phyloP scores from a whole-genome alignment of 2,113 vertebrate genomes.

The Channa argus region DNA sequence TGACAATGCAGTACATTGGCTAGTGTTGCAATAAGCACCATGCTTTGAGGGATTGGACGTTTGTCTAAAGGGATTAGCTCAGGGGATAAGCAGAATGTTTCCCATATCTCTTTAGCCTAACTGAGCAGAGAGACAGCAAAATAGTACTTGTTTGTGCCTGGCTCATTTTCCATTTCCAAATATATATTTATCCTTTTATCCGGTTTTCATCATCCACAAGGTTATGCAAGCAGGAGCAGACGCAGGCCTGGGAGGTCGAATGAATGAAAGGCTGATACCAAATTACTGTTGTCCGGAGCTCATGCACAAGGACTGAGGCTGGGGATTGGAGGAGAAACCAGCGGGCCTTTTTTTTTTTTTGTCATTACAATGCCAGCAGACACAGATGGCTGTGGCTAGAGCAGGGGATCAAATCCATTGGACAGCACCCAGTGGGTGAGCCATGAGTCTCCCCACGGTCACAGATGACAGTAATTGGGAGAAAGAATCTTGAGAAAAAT shows the following conservation, averaged over 20 bases:
- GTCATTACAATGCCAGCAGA: slow-evolving; percentile 71
- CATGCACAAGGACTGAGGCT: slow-evolving; percentile 31
- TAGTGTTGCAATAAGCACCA: slow-evolving; percentile 54
- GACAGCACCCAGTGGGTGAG: slow-evolving; percentile 74
- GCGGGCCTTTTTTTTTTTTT: slow-evolving; percentile 48
- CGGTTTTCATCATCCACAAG: slow-evolving; percentile 65
- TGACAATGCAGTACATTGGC: slow-evolving; percentile 37
- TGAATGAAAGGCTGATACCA: slow-evolving; percentile 48
- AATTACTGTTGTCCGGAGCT: slow-evolving; percentile 61
- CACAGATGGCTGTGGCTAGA: slow-evolving; percentile 73
- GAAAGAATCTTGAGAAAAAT: slow-evolving; percentile 38
- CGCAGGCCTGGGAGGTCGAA: slow-evolving; percentile 29
- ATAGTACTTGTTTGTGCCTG: slow-evolving; percentile 63
- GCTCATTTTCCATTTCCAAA: slow-evolving; percentile 69
- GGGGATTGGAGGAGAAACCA: slow-evolving; percentile 65
- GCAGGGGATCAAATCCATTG: slow-evolving; percentile 72
- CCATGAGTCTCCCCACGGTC: slow-evolving; percentile 60
- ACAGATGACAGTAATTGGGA: slow-evolving; percentile 41
- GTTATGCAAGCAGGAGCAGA: slow-evolving; percentile 61
- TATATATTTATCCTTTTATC: slow-evolving; percentile 70
- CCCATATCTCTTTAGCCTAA: slow-evolving; percentile 67
- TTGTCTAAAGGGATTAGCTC: slow-evolving; percentile 77
- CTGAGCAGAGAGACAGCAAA: slow-evolving; percentile 57
- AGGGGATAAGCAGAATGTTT: slow-evolving; percentile 74
- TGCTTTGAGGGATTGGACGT: slow-evolving; percentile 72